phyloP scores from a whole-genome alignment of 1,140 invertebrate genomes.

The Lethrus apterus region DNA sequence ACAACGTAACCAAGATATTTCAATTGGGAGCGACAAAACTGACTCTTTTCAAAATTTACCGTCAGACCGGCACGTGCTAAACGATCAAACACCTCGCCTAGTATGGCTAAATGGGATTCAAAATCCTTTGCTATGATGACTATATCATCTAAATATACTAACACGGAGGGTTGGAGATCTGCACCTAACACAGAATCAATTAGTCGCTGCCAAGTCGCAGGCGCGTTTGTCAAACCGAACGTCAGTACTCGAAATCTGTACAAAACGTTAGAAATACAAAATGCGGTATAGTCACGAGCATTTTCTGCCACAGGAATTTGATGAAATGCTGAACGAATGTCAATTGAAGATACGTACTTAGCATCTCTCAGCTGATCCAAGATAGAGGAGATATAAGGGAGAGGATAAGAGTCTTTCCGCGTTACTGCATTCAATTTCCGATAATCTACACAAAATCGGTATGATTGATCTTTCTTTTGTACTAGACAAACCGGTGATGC shows the following conservation, averaged over 20 bases:
- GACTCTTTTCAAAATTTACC: conserved; percentile 19
- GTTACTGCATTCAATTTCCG: not conserved
- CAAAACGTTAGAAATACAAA: conserved; percentile 29
- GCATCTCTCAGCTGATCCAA: not conserved
- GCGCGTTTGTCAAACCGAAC: conserved; percentile 28
- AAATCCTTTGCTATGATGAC: conserved; percentile 27
- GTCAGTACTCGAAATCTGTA: conserved; percentile 31
- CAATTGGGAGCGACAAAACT: conserved; percentile 26
- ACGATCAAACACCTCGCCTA: conserved; percentile 21
- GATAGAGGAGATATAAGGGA: not conserved
- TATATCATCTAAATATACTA: conserved; percentile 31
- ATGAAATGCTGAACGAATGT: not conserved
- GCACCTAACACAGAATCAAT: conserved; percentile 31
- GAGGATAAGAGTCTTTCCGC: no score
- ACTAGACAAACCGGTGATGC: not conserved
- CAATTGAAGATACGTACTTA: no score
- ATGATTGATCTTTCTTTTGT: not conserved
- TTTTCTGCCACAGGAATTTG: not conserved
- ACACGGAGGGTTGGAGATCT: conserved; percentile 13
- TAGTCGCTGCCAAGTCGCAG: conserved; percentile 16
- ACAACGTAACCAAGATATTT: conserved; percentile 32
- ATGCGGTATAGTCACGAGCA: conserved; percentile 31
- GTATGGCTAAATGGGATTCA: conserved; percentile 26
- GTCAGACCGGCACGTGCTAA: conserved; percentile 24
- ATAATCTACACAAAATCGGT: no score